phyloP scores from a whole-genome alignment of 2,888 invertebrate genomes.

The Cephonodes hylas region DNA sequence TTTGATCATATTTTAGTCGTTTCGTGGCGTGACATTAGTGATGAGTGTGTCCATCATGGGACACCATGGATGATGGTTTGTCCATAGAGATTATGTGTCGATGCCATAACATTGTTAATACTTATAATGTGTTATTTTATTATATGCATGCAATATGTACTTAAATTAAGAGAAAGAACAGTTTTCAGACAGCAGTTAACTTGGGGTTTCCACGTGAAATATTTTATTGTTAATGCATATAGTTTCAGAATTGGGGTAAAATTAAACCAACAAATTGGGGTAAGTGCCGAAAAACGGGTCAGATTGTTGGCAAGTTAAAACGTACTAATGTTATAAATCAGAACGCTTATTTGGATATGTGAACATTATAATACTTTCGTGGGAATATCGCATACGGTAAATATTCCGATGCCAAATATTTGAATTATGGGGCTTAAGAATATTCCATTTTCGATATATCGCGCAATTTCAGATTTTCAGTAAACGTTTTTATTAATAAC shows the following conservation, averaged over 20 bases:
- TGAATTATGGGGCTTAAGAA: background rate
- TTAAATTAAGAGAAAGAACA: background rate
- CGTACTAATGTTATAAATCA: conserved; percentile 1
- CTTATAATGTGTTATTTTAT: no score
- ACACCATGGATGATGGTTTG: no score
- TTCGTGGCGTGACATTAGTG: no score
- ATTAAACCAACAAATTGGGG: conserved; percentile 2
- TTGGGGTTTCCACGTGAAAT: background rate
- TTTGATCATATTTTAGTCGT: no score
- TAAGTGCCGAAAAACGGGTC: conserved; percentile 2
- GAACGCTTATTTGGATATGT: background rate
- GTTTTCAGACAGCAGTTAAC: background rate
- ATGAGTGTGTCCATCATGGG: no score
- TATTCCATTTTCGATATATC: background rate
- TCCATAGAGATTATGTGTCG: no score
- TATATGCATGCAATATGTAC: background rate
- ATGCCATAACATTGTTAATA: no score
- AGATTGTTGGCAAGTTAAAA: background rate
- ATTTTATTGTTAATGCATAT: background rate
- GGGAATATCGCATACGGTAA: background rate
- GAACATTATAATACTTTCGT: conserved; percentile 4
- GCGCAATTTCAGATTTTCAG: background rate
- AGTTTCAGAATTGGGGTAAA: background rate
- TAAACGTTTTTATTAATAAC: background rate
- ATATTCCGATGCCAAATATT: background rate